A percentile compares a stretch with the other conserved stretches of the same genome.
phyloP scores from a whole-genome alignment of 2,797 vertebrate genomes.

The Sebastes jordani region DNA sequence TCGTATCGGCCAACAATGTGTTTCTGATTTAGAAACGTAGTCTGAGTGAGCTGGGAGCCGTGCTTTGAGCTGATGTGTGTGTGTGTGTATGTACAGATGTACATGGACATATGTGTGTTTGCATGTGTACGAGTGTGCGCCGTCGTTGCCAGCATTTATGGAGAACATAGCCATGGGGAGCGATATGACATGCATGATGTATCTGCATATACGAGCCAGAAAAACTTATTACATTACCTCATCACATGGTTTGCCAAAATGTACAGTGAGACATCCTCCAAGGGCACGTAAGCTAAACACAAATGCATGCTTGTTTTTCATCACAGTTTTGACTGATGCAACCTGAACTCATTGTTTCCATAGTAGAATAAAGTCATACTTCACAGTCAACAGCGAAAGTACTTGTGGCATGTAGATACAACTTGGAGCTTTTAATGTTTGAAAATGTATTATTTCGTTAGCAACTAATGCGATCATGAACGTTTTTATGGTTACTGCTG shows the following conservation, averaged over 20 bases:
- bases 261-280: conserved; percentile 7
- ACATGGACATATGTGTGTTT: neutral
- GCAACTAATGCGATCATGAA: neutral
- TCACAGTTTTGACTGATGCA: conserved; percentile 1
- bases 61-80: neutral
- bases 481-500: neutral
- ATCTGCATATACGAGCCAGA: conserved; percentile 26
- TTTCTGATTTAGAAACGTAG: conserved; percentile 57
- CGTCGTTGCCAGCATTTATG: conserved; percentile 22
- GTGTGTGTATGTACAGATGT: neutral
- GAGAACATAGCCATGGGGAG: neutral
- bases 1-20: conserved; percentile 55
- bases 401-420: too few species aligned
- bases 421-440: too few species aligned
- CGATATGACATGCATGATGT: conserved; percentile 33
- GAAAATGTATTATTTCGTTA: neutral
- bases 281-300: conserved; percentile 30
- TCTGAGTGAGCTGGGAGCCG: conserved; percentile 20
- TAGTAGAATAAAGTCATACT: conserved; percentile 1
- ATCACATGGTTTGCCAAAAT: conserved; percentile 47
- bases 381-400: neutral
- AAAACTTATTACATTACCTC: conserved; percentile 35
- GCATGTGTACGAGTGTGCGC: conserved; percentile 1
- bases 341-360: conserved; percentile 1
- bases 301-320: conserved; percentile 10